Evolutionary conservation across 2,888 invertebrate species (phyloP).

Genomic region (Amiota communis): DNA sequence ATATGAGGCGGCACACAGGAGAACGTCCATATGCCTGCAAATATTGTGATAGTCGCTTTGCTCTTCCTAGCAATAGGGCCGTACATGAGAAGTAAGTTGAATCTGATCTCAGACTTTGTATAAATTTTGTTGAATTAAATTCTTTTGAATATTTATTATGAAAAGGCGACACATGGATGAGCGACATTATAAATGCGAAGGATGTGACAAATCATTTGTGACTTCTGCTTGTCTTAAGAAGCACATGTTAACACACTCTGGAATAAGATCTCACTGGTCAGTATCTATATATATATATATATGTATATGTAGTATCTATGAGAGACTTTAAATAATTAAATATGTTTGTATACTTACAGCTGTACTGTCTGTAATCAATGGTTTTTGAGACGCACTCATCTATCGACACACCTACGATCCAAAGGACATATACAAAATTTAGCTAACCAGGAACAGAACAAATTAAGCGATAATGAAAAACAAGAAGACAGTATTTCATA

Average conservation of each 20-base stretch:
- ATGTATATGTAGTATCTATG: too few relatives aligned
- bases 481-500: too few relatives aligned
- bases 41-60: constrained; percentile 48
- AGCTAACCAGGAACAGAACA: too few relatives aligned
- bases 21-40: constrained; percentile 52
- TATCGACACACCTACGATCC: background rate
- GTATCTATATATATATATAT: background rate
- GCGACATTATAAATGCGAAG: background rate
- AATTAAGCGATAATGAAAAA: too few relatives aligned
- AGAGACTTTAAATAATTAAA: background rate
- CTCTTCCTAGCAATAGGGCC: constrained; percentile 48
- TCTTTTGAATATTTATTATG: background rate
- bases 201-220: constrained; percentile 1
- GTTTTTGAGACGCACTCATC: background rate
- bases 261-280: background rate
- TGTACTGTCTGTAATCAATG: background rate
- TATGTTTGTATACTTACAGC: constrained; percentile 1
- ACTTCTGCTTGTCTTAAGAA: background rate
- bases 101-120: background rate
- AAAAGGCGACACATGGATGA: background rate
- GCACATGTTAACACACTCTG: constrained; percentile 1
- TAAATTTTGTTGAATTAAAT: background rate
- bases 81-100: constrained; percentile 46
- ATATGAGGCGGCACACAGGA: constrained; percentile 52
- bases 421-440: background rate